Evolutionary conservation across 2,888 invertebrate species (phyloP).

Genomic region (Euzophera pinguis): DNA sequence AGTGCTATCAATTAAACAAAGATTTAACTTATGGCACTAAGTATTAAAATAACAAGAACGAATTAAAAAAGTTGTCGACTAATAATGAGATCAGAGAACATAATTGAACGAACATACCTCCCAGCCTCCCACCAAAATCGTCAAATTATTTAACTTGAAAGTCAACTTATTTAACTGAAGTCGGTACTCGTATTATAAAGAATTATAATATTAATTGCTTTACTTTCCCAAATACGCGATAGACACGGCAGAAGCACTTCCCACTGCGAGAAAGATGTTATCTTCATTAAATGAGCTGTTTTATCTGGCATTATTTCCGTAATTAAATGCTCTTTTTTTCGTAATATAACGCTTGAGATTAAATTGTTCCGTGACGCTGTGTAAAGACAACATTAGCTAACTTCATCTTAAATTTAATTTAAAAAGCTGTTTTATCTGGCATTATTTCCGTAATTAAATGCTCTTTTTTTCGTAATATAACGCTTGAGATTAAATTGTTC

Average conservation of each 20-base stretch:
- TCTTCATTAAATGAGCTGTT: slow-evolving; percentile 48
- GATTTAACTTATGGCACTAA: too few relatives aligned
- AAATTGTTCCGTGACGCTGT: too few relatives aligned
- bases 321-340: slow-evolving; percentile 52
- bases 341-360: not conserved
- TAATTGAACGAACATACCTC: too few relatives aligned
- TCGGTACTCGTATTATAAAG: not conserved
- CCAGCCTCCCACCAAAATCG: not conserved
- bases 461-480: slow-evolving; percentile 22
- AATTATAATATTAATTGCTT: not conserved
- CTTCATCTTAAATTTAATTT: slow-evolving; percentile 26
- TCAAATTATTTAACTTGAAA: too few relatives aligned
- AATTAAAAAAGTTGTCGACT: too few relatives aligned
- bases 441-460: slow-evolving; percentile 56
- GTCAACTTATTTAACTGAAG: not conserved
- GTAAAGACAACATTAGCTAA: too few relatives aligned
- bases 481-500: too few relatives aligned
- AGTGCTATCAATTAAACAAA: too few relatives aligned
- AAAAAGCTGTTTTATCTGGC: slow-evolving; percentile 52
- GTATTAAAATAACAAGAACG: too few relatives aligned
- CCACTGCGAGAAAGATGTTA: not conserved
- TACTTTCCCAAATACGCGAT: not conserved
- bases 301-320: slow-evolving; percentile 50
- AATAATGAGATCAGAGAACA: too few relatives aligned
- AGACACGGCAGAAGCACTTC: not conserved